Evolutionary conservation across 1,140 invertebrate species (phyloP).

Genomic region (Solenopsis invicta): DNA sequence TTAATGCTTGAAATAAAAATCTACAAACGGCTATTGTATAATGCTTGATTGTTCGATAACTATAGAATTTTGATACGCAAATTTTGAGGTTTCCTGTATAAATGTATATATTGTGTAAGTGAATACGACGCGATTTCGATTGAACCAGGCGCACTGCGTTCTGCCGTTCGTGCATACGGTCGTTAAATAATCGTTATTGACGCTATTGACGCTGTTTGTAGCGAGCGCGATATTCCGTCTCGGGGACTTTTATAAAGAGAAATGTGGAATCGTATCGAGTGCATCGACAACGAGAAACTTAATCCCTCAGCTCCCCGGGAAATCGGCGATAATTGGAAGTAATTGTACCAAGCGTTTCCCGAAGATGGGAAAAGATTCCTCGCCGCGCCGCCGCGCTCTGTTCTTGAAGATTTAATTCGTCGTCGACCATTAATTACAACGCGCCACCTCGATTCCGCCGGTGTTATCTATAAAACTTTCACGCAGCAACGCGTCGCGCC

Average conservation of each 20-base stretch:
- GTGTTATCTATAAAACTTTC: constrained; percentile 43
- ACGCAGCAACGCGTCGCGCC: not conserved
- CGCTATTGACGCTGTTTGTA: not conserved
- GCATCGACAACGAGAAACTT: not conserved
- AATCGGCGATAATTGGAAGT: constrained; percentile 58
- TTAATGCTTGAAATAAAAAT: too few species aligned
- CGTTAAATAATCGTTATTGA: constrained; percentile 22
- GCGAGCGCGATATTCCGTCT: not conserved
- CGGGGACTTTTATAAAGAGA: constrained; percentile 30
- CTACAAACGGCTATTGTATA: too few species aligned
- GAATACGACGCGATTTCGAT: not conserved
- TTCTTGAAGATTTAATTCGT: constrained; percentile 50
- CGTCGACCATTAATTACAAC: constrained; percentile 40
- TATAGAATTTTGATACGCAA: too few species aligned
- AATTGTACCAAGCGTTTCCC: constrained; percentile 19
- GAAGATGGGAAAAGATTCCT: not conserved
- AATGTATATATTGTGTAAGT: not conserved
- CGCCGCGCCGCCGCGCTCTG: not conserved
- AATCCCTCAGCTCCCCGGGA: not conserved
- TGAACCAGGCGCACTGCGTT: not conserved
- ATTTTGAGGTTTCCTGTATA: too few species aligned
- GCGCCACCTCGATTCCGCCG: not conserved
- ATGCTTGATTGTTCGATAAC: too few species aligned
- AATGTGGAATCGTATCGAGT: constrained; percentile 4
- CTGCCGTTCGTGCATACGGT: not conserved